Conservation (phyloP, 2,888 invertebrate species). For the Yponomeuta sedellus region DNA sequence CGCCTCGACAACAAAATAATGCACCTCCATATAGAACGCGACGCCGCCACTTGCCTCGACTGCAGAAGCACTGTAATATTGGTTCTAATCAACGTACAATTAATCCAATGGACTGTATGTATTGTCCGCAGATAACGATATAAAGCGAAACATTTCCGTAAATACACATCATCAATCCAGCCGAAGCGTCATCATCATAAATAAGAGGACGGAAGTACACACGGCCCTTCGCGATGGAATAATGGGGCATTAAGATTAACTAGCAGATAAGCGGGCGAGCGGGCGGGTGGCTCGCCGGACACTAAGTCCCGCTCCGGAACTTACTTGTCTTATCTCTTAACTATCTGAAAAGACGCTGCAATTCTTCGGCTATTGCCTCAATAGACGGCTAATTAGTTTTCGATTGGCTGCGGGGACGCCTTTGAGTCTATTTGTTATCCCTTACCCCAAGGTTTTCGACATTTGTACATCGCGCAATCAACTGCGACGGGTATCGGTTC, state of each 20-base stretch:
- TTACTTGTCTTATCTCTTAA: not conserved
- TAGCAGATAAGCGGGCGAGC: constrained; percentile 1
- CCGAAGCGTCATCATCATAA: not conserved
- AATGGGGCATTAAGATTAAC: constrained; percentile 11
- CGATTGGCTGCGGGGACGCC: not conserved
- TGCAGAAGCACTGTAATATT: not conserved
- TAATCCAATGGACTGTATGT: not conserved
- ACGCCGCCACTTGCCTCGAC: not conserved
- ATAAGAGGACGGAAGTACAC: constrained; percentile 5
- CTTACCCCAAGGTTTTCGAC: not conserved
- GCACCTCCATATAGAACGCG: not conserved
- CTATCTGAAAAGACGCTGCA: constrained; percentile 1
- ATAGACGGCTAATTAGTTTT: not conserved
- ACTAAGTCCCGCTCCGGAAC: not conserved
- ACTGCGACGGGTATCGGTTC: no score
- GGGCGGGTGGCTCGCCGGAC: not conserved
- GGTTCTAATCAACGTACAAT: not conserved
- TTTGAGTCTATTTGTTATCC: not conserved
- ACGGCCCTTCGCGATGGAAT: constrained; percentile 2
- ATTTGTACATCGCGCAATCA: no score
- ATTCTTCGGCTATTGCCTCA: not conserved
- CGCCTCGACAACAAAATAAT: not conserved
- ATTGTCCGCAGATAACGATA: not conserved
- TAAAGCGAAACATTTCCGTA: not conserved
- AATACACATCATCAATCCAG: not conserved